Evolutionary conservation across 1,140 invertebrate species (phyloP).

Genomic region (Acyrthosiphon pisum): DNA sequence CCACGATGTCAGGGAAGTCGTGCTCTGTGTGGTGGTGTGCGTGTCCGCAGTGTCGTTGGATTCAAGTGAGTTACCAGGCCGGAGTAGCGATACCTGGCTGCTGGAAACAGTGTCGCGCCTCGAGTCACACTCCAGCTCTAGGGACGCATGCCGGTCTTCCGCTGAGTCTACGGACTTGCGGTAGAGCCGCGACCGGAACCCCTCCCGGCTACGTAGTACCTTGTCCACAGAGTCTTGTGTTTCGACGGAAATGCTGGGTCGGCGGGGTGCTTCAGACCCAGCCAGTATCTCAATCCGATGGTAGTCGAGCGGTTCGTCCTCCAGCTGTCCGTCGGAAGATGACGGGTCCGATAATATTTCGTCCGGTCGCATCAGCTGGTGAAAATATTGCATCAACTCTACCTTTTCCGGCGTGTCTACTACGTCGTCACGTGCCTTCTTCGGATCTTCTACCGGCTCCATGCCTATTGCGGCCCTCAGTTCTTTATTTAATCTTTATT

Average conservation of each 20-base stretch:
- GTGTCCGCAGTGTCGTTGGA: constrained; percentile 70
- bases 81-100: constrained; percentile 60
- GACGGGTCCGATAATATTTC: neutral
- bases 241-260: constrained; percentile 62
- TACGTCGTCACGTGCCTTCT: neutral
- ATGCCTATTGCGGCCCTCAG: constrained; percentile 18
- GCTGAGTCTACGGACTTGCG: constrained; percentile 60
- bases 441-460: neutral
- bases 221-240: constrained; percentile 59
- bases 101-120: constrained; percentile 61
- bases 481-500: constrained; percentile 43
- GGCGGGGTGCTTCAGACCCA: constrained; percentile 56
- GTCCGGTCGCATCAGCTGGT: neutral
- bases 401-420: neutral
- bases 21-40: constrained; percentile 68
- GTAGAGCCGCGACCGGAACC: constrained; percentile 48
- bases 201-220: constrained; percentile 56
- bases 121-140: constrained; percentile 60
- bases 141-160: constrained; percentile 58
- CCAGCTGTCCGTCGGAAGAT: constrained; percentile 20
- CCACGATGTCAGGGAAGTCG: constrained; percentile 71
- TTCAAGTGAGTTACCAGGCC: constrained; percentile 68
- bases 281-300: constrained; percentile 51
- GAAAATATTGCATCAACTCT: constrained; percentile 1
- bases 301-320: constrained; percentile 39